These are phyloP conservation scores for Platycheirus rosarum DNA, from an alignment of 2,888 invertebrate genomes.

Conservation along the genomic window DNA sequence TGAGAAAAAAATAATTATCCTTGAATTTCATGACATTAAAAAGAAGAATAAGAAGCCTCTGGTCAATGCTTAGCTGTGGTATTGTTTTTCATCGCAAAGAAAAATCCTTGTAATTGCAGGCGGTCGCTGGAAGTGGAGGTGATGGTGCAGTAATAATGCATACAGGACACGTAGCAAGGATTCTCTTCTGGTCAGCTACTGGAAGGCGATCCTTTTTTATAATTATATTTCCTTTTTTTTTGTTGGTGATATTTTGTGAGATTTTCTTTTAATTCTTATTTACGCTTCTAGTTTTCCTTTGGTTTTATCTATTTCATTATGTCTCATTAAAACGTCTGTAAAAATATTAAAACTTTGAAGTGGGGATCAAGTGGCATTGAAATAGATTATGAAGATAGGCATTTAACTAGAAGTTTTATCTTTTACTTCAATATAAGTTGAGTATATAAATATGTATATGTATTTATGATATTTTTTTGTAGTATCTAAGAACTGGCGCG, in stretches of 20 bases:
- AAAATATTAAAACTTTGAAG: slow-evolving; percentile 46
- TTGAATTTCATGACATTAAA: slow-evolving; percentile 63
- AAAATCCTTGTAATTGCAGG: slow-evolving; percentile 61
- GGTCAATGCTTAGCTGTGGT: neutral
- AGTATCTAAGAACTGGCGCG: no score
- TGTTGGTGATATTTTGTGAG: slow-evolving; percentile 63
- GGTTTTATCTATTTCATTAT: slow-evolving; percentile 34
- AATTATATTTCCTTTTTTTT: slow-evolving; percentile 60
- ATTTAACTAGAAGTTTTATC: no score
- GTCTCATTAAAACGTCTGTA: slow-evolving; percentile 31
- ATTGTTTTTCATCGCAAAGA: slow-evolving; percentile 31
- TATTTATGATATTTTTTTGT: no score
- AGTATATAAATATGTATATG: no score
- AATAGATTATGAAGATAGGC: slow-evolving; percentile 22
- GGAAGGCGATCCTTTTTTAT: slow-evolving; percentile 48
- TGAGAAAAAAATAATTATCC: slow-evolving; percentile 57
- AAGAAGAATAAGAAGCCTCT: slow-evolving; percentile 50
- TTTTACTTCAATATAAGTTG: no score
- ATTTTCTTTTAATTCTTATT: slow-evolving; percentile 31
- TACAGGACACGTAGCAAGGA: slow-evolving; percentile 51
- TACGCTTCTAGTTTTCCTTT: neutral
- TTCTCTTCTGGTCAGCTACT: slow-evolving; percentile 18
- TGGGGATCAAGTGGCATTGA: slow-evolving; percentile 45
- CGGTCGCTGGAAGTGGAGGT: neutral
- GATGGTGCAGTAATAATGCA: slow-evolving; percentile 40